These are phyloP conservation scores for Ricordea florida DNA, from an alignment of 92 coral and sea anemone genomes.

Conservation along the genomic window DNA sequence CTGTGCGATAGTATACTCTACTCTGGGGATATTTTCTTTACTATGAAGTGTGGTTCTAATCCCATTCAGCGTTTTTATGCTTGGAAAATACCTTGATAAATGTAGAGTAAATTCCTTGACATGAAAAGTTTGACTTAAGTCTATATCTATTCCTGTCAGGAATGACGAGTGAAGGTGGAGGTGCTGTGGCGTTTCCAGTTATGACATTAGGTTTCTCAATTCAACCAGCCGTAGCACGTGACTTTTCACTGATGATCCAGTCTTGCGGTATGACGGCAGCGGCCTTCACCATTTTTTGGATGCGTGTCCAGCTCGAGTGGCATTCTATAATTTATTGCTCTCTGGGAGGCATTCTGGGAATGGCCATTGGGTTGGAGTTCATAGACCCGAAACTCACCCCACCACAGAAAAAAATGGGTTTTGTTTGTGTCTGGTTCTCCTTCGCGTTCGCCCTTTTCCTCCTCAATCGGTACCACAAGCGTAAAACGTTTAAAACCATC, in stretches of 20 bases:
- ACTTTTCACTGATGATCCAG: slow-evolving; percentile 85
- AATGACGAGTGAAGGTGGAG: slow-evolving; percentile 92
- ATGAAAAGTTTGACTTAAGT: not conserved
- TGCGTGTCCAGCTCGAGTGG: slow-evolving; percentile 87
- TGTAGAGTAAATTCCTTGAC: no score
- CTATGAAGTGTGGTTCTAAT: no score
- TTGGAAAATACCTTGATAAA: no score
- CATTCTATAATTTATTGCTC: slow-evolving; percentile 78
- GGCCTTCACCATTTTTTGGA: slow-evolving; percentile 81
- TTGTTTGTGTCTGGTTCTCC: slow-evolving; percentile 87
- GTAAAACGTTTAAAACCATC: slow-evolving; percentile 67
- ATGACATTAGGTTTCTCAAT: slow-evolving; percentile 85
- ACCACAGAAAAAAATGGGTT: slow-evolving; percentile 90
- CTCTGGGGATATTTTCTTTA: no score
- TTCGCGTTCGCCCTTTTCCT: slow-evolving; percentile 89
- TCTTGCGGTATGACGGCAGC: slow-evolving; percentile 94
- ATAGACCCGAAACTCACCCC: slow-evolving; percentile 86
- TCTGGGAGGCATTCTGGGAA: slow-evolving; percentile 72
- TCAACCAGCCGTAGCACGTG: slow-evolving; percentile 76
- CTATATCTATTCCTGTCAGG: slow-evolving; percentile 33
- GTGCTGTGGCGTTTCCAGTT: slow-evolving; percentile 84
- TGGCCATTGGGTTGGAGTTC: slow-evolving; percentile 75
- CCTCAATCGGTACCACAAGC: slow-evolving; percentile 77
- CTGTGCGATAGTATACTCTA: no score
- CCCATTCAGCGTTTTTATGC: no score